These are phyloP conservation scores for Upupa epops DNA, from an alignment of 2,113 vertebrate genomes.

Conservation along the genomic window DNA sequence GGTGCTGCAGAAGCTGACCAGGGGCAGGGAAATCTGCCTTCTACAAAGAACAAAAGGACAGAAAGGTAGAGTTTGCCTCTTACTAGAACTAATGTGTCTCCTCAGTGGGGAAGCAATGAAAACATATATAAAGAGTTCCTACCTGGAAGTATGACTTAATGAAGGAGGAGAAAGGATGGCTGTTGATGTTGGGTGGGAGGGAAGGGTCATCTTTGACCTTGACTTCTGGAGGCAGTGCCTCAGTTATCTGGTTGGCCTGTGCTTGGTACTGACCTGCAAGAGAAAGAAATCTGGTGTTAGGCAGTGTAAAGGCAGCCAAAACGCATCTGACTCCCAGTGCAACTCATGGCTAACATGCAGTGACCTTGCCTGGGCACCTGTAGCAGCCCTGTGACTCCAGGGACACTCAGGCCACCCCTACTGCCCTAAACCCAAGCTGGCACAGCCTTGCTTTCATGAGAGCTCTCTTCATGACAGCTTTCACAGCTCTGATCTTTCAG, in stretches of 20 bases:
- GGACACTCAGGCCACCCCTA: neutral
- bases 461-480: neutral
- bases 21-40: slow-evolving; percentile 71
- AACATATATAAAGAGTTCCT: neutral
- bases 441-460: neutral
- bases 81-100: neutral
- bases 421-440: neutral
- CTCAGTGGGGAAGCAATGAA: neutral
- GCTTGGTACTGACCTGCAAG: slow-evolving; percentile 57
- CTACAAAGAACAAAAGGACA: neutral
- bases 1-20: slow-evolving; percentile 76
- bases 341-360: neutral
- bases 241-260: slow-evolving; percentile 70
- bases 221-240: slow-evolving; percentile 81
- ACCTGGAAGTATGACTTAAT: slow-evolving; percentile 82
- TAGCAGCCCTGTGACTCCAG: neutral
- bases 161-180: slow-evolving; percentile 84
- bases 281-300: neutral
- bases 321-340: neutral
- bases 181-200: slow-evolving; percentile 80
- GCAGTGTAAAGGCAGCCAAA: neutral
- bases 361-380: neutral
- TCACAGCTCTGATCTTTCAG: neutral
- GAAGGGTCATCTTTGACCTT: slow-evolving; percentile 75
- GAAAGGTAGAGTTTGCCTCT: neutral